Conservation (phyloP, 2,113 vertebrate species). For the Oreotrochilus melanogaster region DNA sequence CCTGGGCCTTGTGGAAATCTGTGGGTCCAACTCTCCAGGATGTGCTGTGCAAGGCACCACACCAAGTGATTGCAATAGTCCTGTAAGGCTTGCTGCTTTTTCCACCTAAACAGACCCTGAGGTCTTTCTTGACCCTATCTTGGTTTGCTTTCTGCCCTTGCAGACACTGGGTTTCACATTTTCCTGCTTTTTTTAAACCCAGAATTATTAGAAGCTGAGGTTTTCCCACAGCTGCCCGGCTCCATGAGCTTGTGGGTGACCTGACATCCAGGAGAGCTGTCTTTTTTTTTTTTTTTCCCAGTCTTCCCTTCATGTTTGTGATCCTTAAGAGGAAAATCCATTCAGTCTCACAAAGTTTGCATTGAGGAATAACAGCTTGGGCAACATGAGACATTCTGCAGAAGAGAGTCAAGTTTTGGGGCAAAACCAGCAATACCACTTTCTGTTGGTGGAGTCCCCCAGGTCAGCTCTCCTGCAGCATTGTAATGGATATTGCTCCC, state of each 20-base stretch:
- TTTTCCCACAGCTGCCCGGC: background rate
- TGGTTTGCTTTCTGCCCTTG: background rate
- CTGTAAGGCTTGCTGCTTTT: background rate
- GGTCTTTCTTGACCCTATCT: background rate
- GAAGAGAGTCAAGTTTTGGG: too few species aligned
- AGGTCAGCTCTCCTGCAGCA: too few species aligned
- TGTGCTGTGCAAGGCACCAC: background rate
- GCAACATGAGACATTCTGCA: background rate
- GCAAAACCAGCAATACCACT: too few species aligned
- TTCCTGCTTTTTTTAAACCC: background rate
- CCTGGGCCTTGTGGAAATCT: background rate
- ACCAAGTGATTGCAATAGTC: background rate
- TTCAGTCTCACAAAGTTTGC: background rate
- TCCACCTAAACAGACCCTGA: background rate
- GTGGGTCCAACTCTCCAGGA: background rate
- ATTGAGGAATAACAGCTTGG: background rate
- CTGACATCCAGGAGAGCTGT: background rate
- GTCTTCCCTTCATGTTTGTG: background rate
- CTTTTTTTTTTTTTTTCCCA: too few species aligned
- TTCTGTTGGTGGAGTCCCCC: too few species aligned
- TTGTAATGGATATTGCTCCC: too few species aligned
- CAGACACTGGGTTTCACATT: background rate
- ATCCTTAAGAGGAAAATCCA: background rate
- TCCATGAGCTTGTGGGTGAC: background rate
- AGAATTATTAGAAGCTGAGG: background rate